Evolutionary conservation across 2,888 invertebrate species (phyloP).

Genomic region (Aporophyla nigra): DNA sequence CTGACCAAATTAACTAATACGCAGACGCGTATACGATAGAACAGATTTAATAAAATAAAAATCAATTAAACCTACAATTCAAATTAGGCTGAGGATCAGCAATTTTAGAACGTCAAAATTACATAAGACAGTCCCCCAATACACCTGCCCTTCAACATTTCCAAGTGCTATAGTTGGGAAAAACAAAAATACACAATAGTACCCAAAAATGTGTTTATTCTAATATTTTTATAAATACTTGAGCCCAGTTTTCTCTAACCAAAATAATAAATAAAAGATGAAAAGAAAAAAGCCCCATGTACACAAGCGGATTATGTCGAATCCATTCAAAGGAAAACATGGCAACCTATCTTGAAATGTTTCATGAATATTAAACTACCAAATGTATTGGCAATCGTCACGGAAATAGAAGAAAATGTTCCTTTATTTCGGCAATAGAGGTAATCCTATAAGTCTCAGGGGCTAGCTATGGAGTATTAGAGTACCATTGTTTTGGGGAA

Average conservation of each 20-base stretch:
- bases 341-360: constrained; percentile 59
- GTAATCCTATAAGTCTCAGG: constrained; percentile 63
- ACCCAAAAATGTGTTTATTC: background rate
- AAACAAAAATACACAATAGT: too few relatives aligned
- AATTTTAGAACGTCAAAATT: too few relatives aligned
- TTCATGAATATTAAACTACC: constrained; percentile 64
- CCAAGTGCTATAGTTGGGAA: too few relatives aligned
- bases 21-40: background rate
- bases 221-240: background rate
- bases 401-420: constrained; percentile 57
- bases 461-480: constrained; percentile 38
- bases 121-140: too few relatives aligned
- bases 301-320: constrained; percentile 51
- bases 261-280: constrained; percentile 33
- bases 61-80: too few relatives aligned
- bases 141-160: background rate
- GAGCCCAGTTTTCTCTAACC: background rate
- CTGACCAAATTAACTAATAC: too few relatives aligned
- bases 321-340: constrained; percentile 53
- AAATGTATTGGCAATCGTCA: constrained; percentile 64
- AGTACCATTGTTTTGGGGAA: constrained; percentile 45
- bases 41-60: background rate
- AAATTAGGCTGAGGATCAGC: too few relatives aligned
- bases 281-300: constrained; percentile 31
- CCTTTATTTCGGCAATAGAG: constrained; percentile 58